Conservation (phyloP, 1,140 invertebrate genomes). For the Euglossa dilemma region DNA sequence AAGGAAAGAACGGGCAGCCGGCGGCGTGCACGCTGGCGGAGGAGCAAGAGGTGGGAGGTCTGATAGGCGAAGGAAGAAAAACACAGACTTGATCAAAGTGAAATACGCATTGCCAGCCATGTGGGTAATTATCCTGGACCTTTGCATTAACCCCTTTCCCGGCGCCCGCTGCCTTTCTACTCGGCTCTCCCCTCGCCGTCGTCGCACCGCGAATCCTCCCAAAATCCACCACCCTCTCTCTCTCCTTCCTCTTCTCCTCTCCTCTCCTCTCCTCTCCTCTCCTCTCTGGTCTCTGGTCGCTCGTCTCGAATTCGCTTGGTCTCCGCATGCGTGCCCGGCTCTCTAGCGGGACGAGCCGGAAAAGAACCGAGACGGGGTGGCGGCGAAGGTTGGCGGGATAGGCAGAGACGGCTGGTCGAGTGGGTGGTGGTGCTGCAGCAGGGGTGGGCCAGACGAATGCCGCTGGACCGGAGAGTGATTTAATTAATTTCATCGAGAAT, state of each 20-base stretch:
- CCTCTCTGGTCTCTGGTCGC: no score
- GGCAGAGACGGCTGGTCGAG: neutral
- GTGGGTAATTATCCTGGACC: slow-evolving; percentile 82
- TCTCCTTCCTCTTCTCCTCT: no score
- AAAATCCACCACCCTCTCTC: slow-evolving; percentile 53
- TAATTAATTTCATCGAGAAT: slow-evolving; percentile 82
- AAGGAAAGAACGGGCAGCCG: slow-evolving; percentile 43
- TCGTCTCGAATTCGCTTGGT: slow-evolving; percentile 32
- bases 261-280: no score
- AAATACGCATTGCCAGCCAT: slow-evolving; percentile 81
- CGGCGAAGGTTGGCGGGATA: neutral
- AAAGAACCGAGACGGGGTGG: slow-evolving; percentile 13
- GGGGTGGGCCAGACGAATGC: neutral
- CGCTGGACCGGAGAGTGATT: slow-evolving; percentile 74
- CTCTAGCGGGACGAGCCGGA: slow-evolving; percentile 33
- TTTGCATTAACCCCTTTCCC: slow-evolving; percentile 78
- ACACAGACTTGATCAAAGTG: slow-evolving; percentile 82
- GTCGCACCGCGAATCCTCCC: slow-evolving; percentile 53
- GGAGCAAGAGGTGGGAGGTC: slow-evolving; percentile 50
- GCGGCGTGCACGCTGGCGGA: slow-evolving; percentile 20
- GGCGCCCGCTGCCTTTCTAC: slow-evolving; percentile 39
- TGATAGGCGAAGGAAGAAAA: slow-evolving; percentile 82
- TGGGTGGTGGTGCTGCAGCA: no score
- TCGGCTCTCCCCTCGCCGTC: slow-evolving; percentile 36
- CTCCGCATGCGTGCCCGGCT: slow-evolving; percentile 41